phyloP scores from a whole-genome alignment of 2,113 vertebrate species.

The Chaetodon auriga region DNA sequence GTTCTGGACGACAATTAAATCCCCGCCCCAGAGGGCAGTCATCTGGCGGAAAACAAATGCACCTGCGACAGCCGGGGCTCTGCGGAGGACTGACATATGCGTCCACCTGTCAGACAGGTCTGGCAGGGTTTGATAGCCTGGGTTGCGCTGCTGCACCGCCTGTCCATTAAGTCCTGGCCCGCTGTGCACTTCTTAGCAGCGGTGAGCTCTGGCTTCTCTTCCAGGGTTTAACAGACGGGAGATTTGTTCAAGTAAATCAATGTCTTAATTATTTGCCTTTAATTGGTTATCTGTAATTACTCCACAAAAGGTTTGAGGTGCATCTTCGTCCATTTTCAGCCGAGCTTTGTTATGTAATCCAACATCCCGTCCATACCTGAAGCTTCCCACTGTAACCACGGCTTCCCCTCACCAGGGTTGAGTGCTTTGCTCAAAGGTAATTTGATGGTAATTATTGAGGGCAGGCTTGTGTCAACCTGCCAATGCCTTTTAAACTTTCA shows the following conservation, averaged over 20 bases:
- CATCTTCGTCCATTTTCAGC: constrained; percentile 7
- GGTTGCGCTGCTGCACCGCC: constrained; percentile 10
- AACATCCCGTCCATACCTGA: constrained; percentile 16
- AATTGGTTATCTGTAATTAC: constrained; percentile 35
- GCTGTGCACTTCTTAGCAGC: background rate
- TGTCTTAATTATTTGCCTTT: constrained; percentile 17
- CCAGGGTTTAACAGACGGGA: constrained; percentile 1
- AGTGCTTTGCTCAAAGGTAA: constrained; percentile 54
- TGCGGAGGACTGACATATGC: constrained; percentile 47
- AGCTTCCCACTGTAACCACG: background rate
- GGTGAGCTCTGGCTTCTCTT: background rate
- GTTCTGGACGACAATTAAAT: constrained; percentile 56
- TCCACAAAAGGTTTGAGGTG: background rate
- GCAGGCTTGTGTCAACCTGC: constrained; percentile 60
- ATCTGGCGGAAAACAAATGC: constrained; percentile 64
- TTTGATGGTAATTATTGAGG: constrained; percentile 54
- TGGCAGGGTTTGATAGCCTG: constrained; percentile 42
- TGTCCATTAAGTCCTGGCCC: constrained; percentile 14
- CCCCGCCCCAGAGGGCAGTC: constrained; percentile 43
- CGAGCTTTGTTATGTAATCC: constrained; percentile 4
- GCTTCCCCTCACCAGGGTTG: background rate
- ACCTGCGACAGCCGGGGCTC: constrained; percentile 54
- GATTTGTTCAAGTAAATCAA: constrained; percentile 32
- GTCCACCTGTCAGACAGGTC: constrained; percentile 55
- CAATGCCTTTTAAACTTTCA: constrained; percentile 55